Percentiles rank a stretch among this genome's conserved stretches.
phyloP scores from a whole-genome alignment of 2,888 invertebrate species.

The Osmoderma eremita region DNA sequence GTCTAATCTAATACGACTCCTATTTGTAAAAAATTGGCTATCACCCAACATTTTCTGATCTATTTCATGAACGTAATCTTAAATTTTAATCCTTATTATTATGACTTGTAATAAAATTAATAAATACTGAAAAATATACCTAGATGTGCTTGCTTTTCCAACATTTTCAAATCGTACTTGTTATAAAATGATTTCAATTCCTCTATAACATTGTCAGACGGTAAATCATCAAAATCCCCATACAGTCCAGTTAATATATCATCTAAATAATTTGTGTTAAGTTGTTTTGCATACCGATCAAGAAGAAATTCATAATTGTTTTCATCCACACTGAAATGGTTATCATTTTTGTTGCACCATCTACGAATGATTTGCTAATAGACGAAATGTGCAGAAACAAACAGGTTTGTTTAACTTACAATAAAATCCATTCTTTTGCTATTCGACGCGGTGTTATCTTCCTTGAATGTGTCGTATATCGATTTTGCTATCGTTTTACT shows the following conservation, averaged over 20 bases:
- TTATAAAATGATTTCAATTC: conserved; percentile 12
- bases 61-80: conserved; percentile 7
- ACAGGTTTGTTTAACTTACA: background rate
- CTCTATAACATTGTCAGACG: background rate
- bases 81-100: background rate
- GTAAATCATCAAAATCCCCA: conserved; percentile 21
- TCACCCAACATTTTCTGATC: conserved; percentile 9
- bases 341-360: conserved; percentile 25
- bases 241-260: background rate
- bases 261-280: background rate
- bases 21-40: conserved; percentile 28
- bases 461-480: conserved; percentile 22
- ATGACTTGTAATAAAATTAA: background rate
- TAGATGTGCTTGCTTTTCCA: conserved; percentile 5
- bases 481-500: conserved; percentile 25
- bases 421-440: conserved; percentile 28
- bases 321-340: conserved; percentile 25
- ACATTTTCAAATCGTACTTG: background rate
- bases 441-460: conserved; percentile 19
- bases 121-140: conserved; percentile 4
- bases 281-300: background rate
- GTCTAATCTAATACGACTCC: conserved; percentile 7
- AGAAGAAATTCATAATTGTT: conserved; percentile 21
- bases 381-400: background rate
- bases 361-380: conserved; percentile 34